phyloP scores from a whole-genome alignment of 2,888 invertebrate species.

The Oxyteleia sp. region DNA sequence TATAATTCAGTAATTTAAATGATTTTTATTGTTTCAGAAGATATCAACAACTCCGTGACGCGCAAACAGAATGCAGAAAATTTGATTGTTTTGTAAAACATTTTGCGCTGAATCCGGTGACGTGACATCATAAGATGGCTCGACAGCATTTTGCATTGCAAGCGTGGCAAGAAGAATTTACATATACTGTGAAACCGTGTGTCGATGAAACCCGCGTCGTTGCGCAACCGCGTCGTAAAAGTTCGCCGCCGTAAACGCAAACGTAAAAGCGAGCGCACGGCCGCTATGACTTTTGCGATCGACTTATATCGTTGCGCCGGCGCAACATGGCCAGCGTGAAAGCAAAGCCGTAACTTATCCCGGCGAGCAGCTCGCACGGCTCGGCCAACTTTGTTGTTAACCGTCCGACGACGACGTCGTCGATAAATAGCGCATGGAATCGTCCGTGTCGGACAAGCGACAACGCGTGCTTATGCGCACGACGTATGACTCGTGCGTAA shows the following conservation, averaged over 20 bases:
- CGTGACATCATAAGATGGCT: slow-evolving; percentile 46
- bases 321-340: slow-evolving; percentile 52
- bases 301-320: slow-evolving; percentile 59
- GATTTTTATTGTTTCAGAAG: too few species aligned
- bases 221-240: slow-evolving; percentile 60
- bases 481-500: slow-evolving; percentile 12
- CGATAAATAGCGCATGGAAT: slow-evolving; percentile 64
- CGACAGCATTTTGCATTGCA: neutral
- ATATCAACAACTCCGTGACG: too few species aligned
- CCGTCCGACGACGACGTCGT: slow-evolving; percentile 56
- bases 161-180: slow-evolving; percentile 43
- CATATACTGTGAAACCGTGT: slow-evolving; percentile 44
- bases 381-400: slow-evolving; percentile 63
- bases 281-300: slow-evolving; percentile 58
- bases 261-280: slow-evolving; percentile 44
- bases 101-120: neutral
- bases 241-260: slow-evolving; percentile 43
- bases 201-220: slow-evolving; percentile 34
- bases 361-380: slow-evolving; percentile 37
- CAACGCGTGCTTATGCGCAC: slow-evolving; percentile 38
- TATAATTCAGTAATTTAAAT: too few species aligned
- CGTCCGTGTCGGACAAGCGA: slow-evolving; percentile 59
- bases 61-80: too few species aligned
- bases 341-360: slow-evolving; percentile 65
- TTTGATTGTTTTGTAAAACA: too few species aligned